Evolutionary conservation across 2,888 invertebrate genomes (phyloP), one percentile per base, ranked within the genome.

Genomic region (Lithodes maja): DNA sequence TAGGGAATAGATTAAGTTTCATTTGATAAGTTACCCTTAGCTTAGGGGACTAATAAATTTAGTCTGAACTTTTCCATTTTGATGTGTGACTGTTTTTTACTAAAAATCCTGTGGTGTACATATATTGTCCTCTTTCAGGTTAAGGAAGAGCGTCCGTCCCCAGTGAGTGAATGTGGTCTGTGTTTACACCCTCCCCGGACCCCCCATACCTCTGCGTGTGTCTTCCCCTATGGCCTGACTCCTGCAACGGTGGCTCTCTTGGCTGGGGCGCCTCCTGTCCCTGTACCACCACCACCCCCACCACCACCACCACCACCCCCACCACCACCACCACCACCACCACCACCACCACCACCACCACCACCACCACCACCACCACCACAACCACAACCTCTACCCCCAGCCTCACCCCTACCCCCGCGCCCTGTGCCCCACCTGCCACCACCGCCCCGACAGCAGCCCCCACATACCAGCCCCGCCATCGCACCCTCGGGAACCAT

Each of bases 61-160:
- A 33, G 33, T 33, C 33, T 33, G 33, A 33, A 33, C 33, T 33
- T 33, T 33, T 33, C 33, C 33, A 33, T 33, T 33, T 33, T 33
- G 33, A 33, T 0, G 33, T 33, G 33, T 33, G 33, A 33, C 33
- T 33, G 33, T 33, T 33, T 33, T 33, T 33, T 33, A 33, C 33
- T 33, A 0, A 33, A 33, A 33, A 33, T 33, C 33, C 33, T 33
- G 33, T 33, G 33, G 33, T 33, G 33, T 33, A 33, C 33, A 33
- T 33, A 33, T 33, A 33, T 33, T 33, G 33, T 83, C 3, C 15
- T 49, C 15, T 49, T 61, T 1, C 80, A 91, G 91, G 91, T 91
- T 17, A 91, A 91, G 69, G 89, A 90, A 69, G 91, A 91, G 69
- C 89, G 90, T 61, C 90, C 89, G 54, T 91, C 91, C 0, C 91